Evolutionary conservation across 1,140 invertebrate genomes (phyloP), one percentile per base, ranked within the genome.

Genomic region (Lysiphlebus fabarum): DNA sequence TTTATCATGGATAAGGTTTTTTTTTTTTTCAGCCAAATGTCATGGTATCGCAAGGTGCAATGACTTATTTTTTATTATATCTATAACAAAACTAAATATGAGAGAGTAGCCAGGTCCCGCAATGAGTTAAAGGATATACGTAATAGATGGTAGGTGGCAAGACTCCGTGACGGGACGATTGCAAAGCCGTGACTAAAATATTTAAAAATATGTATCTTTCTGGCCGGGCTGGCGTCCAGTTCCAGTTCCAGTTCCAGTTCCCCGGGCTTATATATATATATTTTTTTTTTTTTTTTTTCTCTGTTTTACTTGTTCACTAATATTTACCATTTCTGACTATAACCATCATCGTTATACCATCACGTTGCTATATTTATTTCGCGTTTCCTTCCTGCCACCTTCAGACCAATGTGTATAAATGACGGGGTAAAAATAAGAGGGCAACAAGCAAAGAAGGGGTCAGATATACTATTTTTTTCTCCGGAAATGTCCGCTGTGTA

Each of bases 141-240:
- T 78, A 77, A 77, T 78, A 74, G 72, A 71, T 68, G 75, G 71
- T 75, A 77, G 75, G 77, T 78, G 75, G 77, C 72, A 79, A 79
- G 76, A 67, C 76, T 78, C 76, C 76, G 77, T 79, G 77, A 79
- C 77, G 77, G 74, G 75, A 73, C 75, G 73, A 78, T 79, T 76
- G 77, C 75, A 67, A 67, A 78, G 62, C 75, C 77, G 77, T 79
- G 77, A 79, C 77, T 79, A 79, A 79, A 79, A 79, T 79, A 79
- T 79, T 79, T 78, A 78, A 78, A 79, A 79, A 78, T 79, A 79
- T 79, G 77, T 79, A 79, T 79, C 77, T 79, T 79, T 79, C 76
- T 78, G 76, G 73, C 74, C 75, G 73, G 75, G 75, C 76, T 78
- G 69, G 70, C 74, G 75, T 77, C 75, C 77, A 79, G 75, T 77